Percentiles rank a stretch among this genome's conserved stretches.
Evolutionary conservation across 2,888 invertebrate species (phyloP).

Genomic region (Cheilosia variabilis): DNA sequence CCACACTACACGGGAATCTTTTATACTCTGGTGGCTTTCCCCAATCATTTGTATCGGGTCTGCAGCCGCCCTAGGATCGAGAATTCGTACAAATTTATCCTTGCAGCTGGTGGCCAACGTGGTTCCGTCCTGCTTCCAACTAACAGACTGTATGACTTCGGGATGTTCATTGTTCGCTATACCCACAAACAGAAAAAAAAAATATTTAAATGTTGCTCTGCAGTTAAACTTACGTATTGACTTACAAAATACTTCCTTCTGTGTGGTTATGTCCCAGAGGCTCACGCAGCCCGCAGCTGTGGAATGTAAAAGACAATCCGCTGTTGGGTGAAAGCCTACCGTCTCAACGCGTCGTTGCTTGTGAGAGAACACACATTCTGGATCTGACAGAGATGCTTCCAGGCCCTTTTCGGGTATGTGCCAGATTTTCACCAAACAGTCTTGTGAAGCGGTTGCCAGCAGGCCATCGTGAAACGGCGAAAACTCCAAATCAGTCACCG

Average conservation of each 20-base stretch:
- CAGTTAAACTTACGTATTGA: slow-evolving; percentile 17
- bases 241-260: slow-evolving; percentile 92
- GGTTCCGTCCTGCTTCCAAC: slow-evolving; percentile 94
- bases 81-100: slow-evolving; percentile 93
- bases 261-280: slow-evolving; percentile 93
- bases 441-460: slow-evolving; percentile 94
- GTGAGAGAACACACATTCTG: slow-evolving; percentile 92
- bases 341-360: slow-evolving; percentile 94
- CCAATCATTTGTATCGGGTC: slow-evolving; percentile 86
- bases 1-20: slow-evolving; percentile 96
- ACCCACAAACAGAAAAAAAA: slow-evolving; percentile 45
- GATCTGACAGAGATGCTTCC: slow-evolving; percentile 89
- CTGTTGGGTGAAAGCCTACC: slow-evolving; percentile 95
- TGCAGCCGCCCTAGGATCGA: slow-evolving; percentile 90
- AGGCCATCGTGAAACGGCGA: slow-evolving; percentile 97
- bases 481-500: slow-evolving; percentile 97
- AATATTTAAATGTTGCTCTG: background rate
- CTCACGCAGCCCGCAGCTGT: slow-evolving; percentile 92
- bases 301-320: slow-evolving; percentile 94
- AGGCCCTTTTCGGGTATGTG: slow-evolving; percentile 93
- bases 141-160: slow-evolving; percentile 94
- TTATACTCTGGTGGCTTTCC: slow-evolving; percentile 94
- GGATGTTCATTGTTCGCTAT: slow-evolving; percentile 89
- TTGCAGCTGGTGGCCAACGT: slow-evolving; percentile 93
- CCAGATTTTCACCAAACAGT: slow-evolving; percentile 95